A percentile compares a stretch with the other conserved stretches of the same genome.
Conservation (phyloP, 2,797 vertebrate species). For the Macropodus opercularis region DNA sequence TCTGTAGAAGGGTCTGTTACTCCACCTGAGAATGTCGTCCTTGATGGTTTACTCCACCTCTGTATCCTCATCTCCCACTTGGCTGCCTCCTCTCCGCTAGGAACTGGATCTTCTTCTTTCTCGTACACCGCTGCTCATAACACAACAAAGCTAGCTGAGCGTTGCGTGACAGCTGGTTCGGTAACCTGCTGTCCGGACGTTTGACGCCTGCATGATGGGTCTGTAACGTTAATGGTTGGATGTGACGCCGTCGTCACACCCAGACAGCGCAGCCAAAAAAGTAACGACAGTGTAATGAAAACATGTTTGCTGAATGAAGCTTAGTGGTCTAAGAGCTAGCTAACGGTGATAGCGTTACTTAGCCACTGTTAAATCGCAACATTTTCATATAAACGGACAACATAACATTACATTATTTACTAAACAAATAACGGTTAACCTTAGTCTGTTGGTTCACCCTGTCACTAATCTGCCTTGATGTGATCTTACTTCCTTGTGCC, state of each 20-base stretch:
- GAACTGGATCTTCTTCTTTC: conserved; percentile 24
- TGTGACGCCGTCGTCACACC: not conserved
- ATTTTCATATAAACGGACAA: not conserved
- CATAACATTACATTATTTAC: not conserved
- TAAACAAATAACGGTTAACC: not conserved
- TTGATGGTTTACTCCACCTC: conserved; percentile 1
- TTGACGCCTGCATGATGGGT: conserved; percentile 10
- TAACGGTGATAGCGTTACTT: conserved; percentile 1
- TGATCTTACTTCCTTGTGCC: conserved; percentile 48
- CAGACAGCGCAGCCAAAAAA: not conserved
- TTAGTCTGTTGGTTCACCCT: not conserved
- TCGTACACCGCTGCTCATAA: conserved; percentile 8
- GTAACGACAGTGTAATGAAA: not conserved
- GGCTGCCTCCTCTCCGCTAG: conserved; percentile 36
- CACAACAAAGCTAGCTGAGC: not conserved
- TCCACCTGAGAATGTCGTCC: conserved; percentile 1
- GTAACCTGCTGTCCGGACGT: not conserved
- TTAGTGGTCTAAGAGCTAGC: not conserved
- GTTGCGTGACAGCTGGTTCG: too few relatives aligned
- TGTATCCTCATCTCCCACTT: conserved; percentile 21
- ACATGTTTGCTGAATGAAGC: not conserved
- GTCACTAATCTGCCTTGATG: not conserved
- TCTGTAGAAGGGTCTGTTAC: not conserved
- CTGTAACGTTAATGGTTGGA: conserved; percentile 3
- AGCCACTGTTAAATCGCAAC: not conserved